Evolutionary conservation across 92 coral and sea anemone species (phyloP).

Genomic region (Phymanthus crucifer): DNA sequence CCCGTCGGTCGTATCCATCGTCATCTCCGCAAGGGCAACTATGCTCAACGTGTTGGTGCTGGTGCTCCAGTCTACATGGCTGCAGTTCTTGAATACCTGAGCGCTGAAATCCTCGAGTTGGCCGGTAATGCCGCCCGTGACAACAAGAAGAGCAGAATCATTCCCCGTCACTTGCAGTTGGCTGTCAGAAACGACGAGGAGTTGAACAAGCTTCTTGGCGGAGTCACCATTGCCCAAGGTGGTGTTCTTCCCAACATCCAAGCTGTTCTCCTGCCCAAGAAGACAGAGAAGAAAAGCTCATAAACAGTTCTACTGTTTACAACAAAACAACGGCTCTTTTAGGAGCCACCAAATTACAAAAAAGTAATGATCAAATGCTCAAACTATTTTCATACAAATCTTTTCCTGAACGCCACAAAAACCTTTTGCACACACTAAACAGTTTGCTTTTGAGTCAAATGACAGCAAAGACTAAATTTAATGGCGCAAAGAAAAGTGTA

Average conservation of each 20-base stretch:
- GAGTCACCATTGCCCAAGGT: slow-evolving; percentile 26
- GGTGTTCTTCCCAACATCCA: slow-evolving; percentile 39
- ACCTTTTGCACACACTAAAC: too few species aligned
- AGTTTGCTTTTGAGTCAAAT: too few species aligned
- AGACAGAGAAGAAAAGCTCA: slow-evolving; percentile 13
- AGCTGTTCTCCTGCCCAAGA: slow-evolving; percentile 31
- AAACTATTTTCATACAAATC: not conserved
- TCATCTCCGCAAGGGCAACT: slow-evolving; percentile 16
- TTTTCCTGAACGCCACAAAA: too few species aligned
- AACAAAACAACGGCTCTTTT: slow-evolving; percentile 17
- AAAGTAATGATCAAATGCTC: not conserved
- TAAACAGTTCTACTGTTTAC: not conserved
- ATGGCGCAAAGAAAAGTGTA: too few species aligned
- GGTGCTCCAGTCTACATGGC: slow-evolving; percentile 20
- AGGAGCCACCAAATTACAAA: slow-evolving; percentile 8
- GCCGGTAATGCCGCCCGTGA: slow-evolving; percentile 22
- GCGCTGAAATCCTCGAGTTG: slow-evolving; percentile 19
- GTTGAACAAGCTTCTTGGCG: slow-evolving; percentile 17
- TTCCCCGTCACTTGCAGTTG: slow-evolving; percentile 17
- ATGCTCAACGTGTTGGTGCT: slow-evolving; percentile 14
- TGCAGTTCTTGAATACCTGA: slow-evolving; percentile 13
- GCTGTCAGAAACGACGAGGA: slow-evolving; percentile 22
- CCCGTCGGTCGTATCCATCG: slow-evolving; percentile 34
- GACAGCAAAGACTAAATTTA: too few species aligned
- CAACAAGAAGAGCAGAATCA: slow-evolving; percentile 17